These are phyloP conservation scores for Actinopyga echinites DNA, from an alignment of 53 echinoderm and acorn worm species.

Conservation along the genomic window DNA sequence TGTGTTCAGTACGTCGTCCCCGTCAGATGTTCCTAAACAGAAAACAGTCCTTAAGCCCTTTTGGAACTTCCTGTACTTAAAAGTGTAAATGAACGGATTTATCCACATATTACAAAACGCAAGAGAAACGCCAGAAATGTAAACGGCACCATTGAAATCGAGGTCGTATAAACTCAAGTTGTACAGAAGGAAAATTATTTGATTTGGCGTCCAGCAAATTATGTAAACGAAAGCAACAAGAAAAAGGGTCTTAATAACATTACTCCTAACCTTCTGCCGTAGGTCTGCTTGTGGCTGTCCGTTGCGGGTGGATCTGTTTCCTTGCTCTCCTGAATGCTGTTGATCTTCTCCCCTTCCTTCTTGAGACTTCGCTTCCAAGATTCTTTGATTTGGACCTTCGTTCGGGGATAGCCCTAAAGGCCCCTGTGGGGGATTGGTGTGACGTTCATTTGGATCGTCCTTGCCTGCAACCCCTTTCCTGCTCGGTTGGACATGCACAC, in stretches of 20 bases:
- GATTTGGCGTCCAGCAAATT: conserved; percentile 56
- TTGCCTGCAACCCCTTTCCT: too few relatives aligned
- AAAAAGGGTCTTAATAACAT: conserved; percentile 50
- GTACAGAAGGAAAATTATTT: conserved; percentile 30
- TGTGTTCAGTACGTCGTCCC: too few relatives aligned
- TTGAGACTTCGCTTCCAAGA: too few relatives aligned
- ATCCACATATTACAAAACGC: conserved; percentile 43
- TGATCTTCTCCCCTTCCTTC: too few relatives aligned
- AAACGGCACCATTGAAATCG: conserved; percentile 34
- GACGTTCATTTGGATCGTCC: too few relatives aligned
- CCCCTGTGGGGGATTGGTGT: too few relatives aligned
- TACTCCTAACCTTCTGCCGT: not conserved
- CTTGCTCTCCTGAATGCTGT: too few relatives aligned
- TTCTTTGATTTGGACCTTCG: too few relatives aligned
- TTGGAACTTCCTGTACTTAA: conserved; percentile 49
- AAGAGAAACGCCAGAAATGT: conserved; percentile 19
- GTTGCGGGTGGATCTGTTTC: too few relatives aligned
- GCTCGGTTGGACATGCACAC: not conserved
- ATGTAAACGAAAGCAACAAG: conserved; percentile 28
- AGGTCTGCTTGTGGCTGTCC: not conserved
- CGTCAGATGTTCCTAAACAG: not conserved
- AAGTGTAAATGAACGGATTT: conserved; percentile 59
- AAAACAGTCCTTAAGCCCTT: conserved; percentile 21
- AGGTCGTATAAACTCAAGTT: conserved; percentile 29
- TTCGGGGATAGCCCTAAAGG: too few relatives aligned